phyloP scores from a whole-genome alignment of 2,797 vertebrate species.

The Pteronotus mesoamericanus region DNA sequence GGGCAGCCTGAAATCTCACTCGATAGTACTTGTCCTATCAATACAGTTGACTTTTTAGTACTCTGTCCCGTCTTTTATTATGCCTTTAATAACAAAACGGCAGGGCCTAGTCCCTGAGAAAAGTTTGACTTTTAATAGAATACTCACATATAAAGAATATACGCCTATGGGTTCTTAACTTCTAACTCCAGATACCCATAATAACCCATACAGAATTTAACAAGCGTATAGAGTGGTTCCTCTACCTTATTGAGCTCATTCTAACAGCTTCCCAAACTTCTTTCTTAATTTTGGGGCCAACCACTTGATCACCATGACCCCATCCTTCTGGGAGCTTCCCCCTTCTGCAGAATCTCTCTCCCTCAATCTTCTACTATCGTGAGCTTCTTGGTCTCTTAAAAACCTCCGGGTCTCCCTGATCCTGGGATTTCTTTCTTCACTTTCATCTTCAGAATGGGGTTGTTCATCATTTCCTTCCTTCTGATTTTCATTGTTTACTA shows the following conservation, averaged over 20 bases:
- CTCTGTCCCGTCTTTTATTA: neutral
- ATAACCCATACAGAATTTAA: neutral
- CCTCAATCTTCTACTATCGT: neutral
- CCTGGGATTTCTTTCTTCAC: neutral
- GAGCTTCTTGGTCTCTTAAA: neutral
- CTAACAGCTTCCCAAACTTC: neutral
- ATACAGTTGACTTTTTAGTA: neutral
- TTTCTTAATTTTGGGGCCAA: neutral
- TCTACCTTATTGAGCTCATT: neutral
- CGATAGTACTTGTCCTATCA: neutral
- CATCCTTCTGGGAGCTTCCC: neutral
- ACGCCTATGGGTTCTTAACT: neutral
- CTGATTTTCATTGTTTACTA: neutral
- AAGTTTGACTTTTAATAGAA: constrained; percentile 20
- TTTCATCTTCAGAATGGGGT: constrained; percentile 1
- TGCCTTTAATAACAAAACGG: neutral
- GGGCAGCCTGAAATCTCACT: neutral
- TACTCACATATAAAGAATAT: neutral
- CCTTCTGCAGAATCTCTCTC: neutral
- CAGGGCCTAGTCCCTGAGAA: neutral
- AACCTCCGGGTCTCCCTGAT: neutral
- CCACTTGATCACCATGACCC: neutral
- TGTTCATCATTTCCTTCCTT: neutral
- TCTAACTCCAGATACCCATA: neutral
- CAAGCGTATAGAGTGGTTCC: neutral